phyloP scores from a whole-genome alignment of 2,113 vertebrate species.

The Meleagris gallopavo region DNA sequence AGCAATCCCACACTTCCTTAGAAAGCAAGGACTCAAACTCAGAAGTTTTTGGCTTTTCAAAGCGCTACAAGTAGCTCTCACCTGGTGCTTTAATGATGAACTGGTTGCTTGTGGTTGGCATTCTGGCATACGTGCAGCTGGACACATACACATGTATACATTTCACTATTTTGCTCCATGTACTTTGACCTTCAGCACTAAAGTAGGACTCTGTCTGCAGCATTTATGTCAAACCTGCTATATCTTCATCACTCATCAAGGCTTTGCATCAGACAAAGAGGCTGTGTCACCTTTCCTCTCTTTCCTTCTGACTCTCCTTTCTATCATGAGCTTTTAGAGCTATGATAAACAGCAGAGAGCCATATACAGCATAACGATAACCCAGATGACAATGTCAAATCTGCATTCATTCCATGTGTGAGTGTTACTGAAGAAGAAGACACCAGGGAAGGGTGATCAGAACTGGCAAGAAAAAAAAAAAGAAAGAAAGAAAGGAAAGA shows the following conservation, averaged over 20 bases:
- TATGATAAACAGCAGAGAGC: not conserved
- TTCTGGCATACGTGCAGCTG: rapidly evolving
- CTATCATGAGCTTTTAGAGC: not conserved
- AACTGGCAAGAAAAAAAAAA: not conserved
- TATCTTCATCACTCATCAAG: not conserved
- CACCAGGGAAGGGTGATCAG: not conserved
- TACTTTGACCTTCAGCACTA: rapidly evolving
- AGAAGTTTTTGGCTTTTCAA: not conserved
- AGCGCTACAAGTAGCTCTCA: not conserved
- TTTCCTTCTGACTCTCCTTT: not conserved
- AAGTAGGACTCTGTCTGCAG: not conserved
- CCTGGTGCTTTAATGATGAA: not conserved
- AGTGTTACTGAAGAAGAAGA: slow-evolving; percentile 11
- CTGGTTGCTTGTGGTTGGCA: not conserved
- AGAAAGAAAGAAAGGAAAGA: not conserved
- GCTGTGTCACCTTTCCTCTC: not conserved
- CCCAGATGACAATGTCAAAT: not conserved
- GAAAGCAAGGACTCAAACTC: not conserved
- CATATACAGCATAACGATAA: not conserved
- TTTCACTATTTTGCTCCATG: not conserved
- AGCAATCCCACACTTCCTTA: not conserved
- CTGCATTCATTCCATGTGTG: not conserved
- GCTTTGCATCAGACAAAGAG: not conserved
- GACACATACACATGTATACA: rapidly evolving
- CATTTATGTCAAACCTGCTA: not conserved